phyloP scores from a whole-genome alignment of 2,888 invertebrate genomes.

The Platycheirus albimanus region DNA sequence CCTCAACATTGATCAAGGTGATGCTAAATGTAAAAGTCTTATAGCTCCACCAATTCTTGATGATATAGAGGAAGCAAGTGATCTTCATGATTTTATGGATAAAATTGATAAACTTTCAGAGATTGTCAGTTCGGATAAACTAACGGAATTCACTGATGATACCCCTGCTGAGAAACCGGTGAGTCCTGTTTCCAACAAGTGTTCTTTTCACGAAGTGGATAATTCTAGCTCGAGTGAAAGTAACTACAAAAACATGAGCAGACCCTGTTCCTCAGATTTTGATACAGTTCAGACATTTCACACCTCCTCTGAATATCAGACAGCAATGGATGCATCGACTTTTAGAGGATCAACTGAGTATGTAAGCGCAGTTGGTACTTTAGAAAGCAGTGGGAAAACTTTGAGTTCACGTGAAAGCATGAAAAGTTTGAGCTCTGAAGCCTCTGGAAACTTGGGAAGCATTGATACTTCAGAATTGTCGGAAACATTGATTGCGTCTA shows the following conservation, averaged over 20 bases:
- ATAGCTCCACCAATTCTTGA: constrained; percentile 75
- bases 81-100: constrained; percentile 50
- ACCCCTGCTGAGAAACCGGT: constrained; percentile 1
- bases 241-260: constrained; percentile 90
- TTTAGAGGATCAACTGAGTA: constrained; percentile 93
- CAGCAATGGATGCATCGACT: constrained; percentile 90
- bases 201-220: constrained; percentile 91
- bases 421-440: constrained; percentile 94
- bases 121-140: constrained; percentile 80
- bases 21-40: constrained; percentile 75
- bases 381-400: constrained; percentile 82
- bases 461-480: constrained; percentile 95
- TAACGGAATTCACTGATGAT: constrained; percentile 73
- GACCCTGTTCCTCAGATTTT: constrained; percentile 93
- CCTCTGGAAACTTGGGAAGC: constrained; percentile 93
- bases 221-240: constrained; percentile 95
- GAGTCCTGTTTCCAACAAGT: constrained; percentile 84
- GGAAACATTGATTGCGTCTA: constrained; percentile 96
- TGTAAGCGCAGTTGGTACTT: constrained; percentile 92
- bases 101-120: background rate
- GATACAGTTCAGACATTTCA: constrained; percentile 90
- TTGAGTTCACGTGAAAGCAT: constrained; percentile 94
- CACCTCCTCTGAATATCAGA: constrained; percentile 93
- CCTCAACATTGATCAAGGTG: constrained; percentile 75
- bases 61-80: constrained; percentile 74